Evolutionary conservation across 35 echinoderm and acorn worm species (phyloP), one percentile per base, ranked within the genome.

Genomic region (Lytechinus pictus): DNA sequence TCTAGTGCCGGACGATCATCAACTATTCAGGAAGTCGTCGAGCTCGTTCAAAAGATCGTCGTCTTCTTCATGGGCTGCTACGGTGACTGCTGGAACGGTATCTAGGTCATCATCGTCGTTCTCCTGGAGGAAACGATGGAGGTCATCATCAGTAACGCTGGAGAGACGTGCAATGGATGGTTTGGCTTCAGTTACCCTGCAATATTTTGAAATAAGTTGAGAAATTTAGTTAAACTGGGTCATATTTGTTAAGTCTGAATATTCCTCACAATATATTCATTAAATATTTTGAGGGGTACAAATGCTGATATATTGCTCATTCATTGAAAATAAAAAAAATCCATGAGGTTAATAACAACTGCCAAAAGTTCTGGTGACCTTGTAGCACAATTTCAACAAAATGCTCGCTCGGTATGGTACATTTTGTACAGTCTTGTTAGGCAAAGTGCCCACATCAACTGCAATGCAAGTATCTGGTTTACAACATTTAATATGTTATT

Each of bases 11-110:
- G n/a, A 5, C 27, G 10, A 90, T 93, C 54, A 28, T 93, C 54
- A 93, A 57, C 92, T 93, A 24, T 93, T 93, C 3, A 93, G 92
- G 92, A 93, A 93, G 53, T 93, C 92, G 28, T 93, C 92, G 3
- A 93, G 54, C 54, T 93, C 92, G 54, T 93, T 57, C 14, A 93
- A 27, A 9, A 93, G 54, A 27, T 93, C 92, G 10, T 93, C 92
- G 27, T 93, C 92, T 53, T 93, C 92, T 3, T 16, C 53, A 27
- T 93, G 92, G 4, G 54, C 54, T 93, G 92, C 92, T 12, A 27
- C 10, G 27, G 92, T 57, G 5, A 93, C 92, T 1, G 54, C 10
- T 13, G 54, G 92, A 2, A 10, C 13, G 54, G 19, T 28, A 11
- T 93, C 92, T 3, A 90, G 28, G 24, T 90, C 88, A 54, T 90